These are phyloP conservation scores for Brachionus asplanchnoidis DNA, from an alignment of 1,140 invertebrate genomes.

Conservation along the genomic window DNA sequence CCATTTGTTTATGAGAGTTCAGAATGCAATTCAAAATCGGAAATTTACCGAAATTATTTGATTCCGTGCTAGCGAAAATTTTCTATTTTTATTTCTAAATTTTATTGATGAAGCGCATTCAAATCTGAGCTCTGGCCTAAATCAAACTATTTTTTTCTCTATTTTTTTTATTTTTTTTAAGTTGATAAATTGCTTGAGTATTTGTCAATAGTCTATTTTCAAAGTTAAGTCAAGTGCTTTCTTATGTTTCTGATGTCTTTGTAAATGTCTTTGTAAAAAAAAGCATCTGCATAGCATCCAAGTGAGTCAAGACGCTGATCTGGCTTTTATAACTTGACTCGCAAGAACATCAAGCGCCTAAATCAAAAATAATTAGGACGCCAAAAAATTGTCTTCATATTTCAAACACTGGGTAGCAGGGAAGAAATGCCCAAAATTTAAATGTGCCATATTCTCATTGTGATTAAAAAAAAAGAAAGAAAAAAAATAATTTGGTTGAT, in stretches of 20 bases:
- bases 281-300: neutral
- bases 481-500: neutral
- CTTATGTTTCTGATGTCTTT: neutral
- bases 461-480: no score
- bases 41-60: neutral
- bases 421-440: neutral
- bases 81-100: neutral
- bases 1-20: neutral
- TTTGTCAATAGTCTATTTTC: neutral
- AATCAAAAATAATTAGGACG: neutral
- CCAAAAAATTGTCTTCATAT: neutral
- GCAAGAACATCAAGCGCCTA: neutral
- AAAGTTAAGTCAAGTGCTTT: neutral
- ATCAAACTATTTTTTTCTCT: neutral
- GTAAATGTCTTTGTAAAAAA: neutral
- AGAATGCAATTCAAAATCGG: neutral
- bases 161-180: neutral
- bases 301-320: neutral
- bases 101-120: neutral
- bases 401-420: neutral
- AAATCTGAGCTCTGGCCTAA: neutral
- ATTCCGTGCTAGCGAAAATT: neutral
- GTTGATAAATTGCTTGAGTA: neutral
- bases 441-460: constrained; percentile 21
- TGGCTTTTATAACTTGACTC: neutral